A percentile compares a stretch with the other conserved stretches of the same genome.
Evolutionary conservation across 2,888 invertebrate genomes (phyloP).

Genomic region (Teleogryllus oceanicus): DNA sequence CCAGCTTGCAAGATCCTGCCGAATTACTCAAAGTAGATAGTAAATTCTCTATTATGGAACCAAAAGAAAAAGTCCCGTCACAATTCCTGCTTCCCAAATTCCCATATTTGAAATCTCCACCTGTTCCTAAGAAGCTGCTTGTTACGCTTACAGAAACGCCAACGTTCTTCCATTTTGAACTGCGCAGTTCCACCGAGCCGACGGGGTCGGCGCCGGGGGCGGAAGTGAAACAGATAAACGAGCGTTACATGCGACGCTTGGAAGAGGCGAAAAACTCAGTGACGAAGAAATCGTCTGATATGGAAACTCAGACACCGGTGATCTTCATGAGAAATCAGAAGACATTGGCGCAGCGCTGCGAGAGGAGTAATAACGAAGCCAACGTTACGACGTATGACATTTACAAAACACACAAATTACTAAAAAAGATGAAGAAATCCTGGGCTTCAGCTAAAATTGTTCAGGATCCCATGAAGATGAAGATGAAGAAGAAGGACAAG

Average conservation of each 20-base stretch:
- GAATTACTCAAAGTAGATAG: not conserved
- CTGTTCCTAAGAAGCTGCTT: not conserved
- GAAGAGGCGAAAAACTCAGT: conserved; percentile 46
- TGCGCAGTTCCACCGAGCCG: conserved; percentile 61
- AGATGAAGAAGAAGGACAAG: too few relatives aligned
- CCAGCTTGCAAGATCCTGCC: not conserved
- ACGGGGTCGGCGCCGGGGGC: conserved; percentile 58
- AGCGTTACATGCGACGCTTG: conserved; percentile 67
- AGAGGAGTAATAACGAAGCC: not conserved
- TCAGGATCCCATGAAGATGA: too few relatives aligned
- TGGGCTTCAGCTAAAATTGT: not conserved
- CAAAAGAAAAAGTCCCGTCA: conserved; percentile 11
- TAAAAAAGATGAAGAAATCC: not conserved
- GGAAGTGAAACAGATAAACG: conserved; percentile 59
- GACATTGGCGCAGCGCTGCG: conserved; percentile 48
- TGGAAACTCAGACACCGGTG: conserved; percentile 35
- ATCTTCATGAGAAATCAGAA: conserved; percentile 49
- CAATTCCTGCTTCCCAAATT: conserved; percentile 23
- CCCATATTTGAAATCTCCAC: not conserved
- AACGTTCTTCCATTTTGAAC: conserved; percentile 60
- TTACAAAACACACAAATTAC: not conserved
- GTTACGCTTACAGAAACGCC: conserved; percentile 65
- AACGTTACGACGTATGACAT: not conserved
- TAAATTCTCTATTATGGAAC: not conserved
- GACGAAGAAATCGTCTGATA: conserved; percentile 24